phyloP scores from a whole-genome alignment of 2,888 invertebrate genomes.

The Corbicula japonica region DNA sequence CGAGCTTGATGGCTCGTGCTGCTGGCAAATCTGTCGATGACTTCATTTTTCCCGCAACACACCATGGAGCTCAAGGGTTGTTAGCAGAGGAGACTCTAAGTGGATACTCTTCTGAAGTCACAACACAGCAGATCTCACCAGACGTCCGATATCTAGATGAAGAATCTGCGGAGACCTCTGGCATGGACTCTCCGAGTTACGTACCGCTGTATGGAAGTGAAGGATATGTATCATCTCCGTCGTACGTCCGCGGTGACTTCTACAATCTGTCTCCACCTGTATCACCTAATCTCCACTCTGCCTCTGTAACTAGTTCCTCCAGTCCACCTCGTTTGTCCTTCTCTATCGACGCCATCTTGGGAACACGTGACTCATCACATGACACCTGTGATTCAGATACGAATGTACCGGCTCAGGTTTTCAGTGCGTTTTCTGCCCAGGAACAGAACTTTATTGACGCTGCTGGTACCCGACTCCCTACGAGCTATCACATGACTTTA shows the following conservation, averaged over 20 bases:
- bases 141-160: not conserved
- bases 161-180: too few relatives aligned
- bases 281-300: not conserved
- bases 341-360: conserved; percentile 44
- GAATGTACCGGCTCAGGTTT: too few relatives aligned
- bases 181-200: conserved; percentile 27
- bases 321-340: conserved; percentile 17
- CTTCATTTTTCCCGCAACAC: not conserved
- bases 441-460: too few relatives aligned
- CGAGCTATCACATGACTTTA: too few relatives aligned
- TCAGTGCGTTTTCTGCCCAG: too few relatives aligned
- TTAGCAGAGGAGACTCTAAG: too few relatives aligned
- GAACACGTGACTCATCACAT: too few relatives aligned
- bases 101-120: too few relatives aligned
- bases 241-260: conserved; percentile 39
- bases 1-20: conserved; percentile 40
- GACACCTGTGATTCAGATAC: too few relatives aligned
- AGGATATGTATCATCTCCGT: conserved; percentile 24
- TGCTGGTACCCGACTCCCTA: too few relatives aligned
- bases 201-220: not conserved
- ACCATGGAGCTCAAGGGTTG: too few relatives aligned
- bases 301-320: not conserved
- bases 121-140: too few relatives aligned
- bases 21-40: conserved; percentile 9
- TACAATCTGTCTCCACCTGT: conserved; percentile 27